Evolutionary conservation across 2,888 invertebrate species (phyloP), one percentile per base, ranked within the genome.

Genomic region (Orthonevra nobilis): DNA sequence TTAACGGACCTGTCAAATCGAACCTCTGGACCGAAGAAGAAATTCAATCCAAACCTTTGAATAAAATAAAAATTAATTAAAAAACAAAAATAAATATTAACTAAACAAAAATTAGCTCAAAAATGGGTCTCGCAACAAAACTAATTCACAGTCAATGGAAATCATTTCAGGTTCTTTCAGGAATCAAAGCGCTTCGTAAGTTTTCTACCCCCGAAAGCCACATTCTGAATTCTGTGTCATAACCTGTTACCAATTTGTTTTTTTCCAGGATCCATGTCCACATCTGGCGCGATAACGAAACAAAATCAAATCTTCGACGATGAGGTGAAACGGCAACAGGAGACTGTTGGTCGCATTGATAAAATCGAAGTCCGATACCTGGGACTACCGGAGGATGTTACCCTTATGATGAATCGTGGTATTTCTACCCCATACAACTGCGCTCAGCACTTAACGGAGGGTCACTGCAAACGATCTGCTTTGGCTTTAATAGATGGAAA

Each of bases 391-490:
- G 93, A 95, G 84, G 92, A 94, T 83, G 91, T 92, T 17, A 92
- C 92, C 0, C 88, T 98, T 64, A 87, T 95, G 15, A 97, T 99
- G 97, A 99, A 99, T 87, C 96, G 94, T 86, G 90, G 92, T 82
- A 89, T 98, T 5, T 98, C 98, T 0, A 98, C 98, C 0, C 98
- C 98, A 0, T 93, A 92, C 84, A 94, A 98, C 85, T 97, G 97
- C 89, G 96, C 97, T 1, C 94, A 92, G 90, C 97, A 97, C 90
- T 89, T 97, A 56, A 91, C 92, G 40, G 94, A 96, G 86, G 91
- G 92, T 84, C 90, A 95, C 34, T 89, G 90, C 63, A 91, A 94
- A 1, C 90, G 91, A 66, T 93, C 95, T 48, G 96, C 94, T 0
- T 85, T 98, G 17, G 98, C 97, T 0, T 86, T 95, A 20, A 90